Base-by-base conservation (phyloP, 1,140 invertebrate genomes). In the Paracyclopina nana region DNA sequence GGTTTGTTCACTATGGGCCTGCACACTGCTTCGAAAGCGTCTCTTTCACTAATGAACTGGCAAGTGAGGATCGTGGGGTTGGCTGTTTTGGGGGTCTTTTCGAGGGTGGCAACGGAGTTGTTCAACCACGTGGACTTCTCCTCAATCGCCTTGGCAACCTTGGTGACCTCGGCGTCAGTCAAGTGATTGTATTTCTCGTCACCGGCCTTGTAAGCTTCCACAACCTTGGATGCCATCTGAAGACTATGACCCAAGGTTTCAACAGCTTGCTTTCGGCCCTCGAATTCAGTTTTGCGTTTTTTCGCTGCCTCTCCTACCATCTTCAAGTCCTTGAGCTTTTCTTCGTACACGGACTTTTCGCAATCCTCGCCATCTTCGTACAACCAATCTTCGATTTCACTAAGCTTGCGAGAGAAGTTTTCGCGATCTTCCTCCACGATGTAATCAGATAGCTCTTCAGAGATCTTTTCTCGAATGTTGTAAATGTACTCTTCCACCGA, bases 401-500 rank as follows among this genome's bases (percentile, higher is more conserved):
- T 80, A 9, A 98, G 70, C 49, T 75, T 66, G 49, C 65, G 60
- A 29, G 74, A 73, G 49, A 95, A 74, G 0, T 65, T 57, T 44
- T 73, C 69, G 55, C 78, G 71, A 52, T 84, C 79, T 5, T 68
- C 60, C 52, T 86, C 79, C 3, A 74, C 68, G 1, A 91, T 72
- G 60, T 77, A 97, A 6, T 74, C 69, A 50, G 78, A 77, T 20
- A 88, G 68, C 22, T 79, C 70, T 50, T 78, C 80, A 16, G 79
- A 71, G 12, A 92, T 59, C 62, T 90, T 87, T 22, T 80, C 78
- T 49, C 94, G 72, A 61, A 94, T 72, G 56, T 96, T 90, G 62
- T 98, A 98, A 14, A 98, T 84, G 61, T 95, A 98, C 66, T 99
- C 94, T 65, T 99, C 94, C 1, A 99, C 71, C 4, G 86, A 81